These are phyloP conservation scores for Malthinus flaveolus DNA, from an alignment of 2,888 invertebrate genomes.

Conservation along the genomic window DNA sequence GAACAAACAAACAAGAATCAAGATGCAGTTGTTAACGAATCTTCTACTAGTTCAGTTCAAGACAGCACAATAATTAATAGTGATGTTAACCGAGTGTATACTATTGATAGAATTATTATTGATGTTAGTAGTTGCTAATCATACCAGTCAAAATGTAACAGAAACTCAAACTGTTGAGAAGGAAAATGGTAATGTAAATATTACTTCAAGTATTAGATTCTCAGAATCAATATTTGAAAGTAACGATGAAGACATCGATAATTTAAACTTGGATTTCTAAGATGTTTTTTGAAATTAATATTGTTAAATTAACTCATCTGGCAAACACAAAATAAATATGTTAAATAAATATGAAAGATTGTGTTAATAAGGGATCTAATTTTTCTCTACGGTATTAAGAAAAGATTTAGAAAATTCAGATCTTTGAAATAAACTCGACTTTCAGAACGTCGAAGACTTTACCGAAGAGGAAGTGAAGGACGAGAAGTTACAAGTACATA, in stretches of 20 bases:
- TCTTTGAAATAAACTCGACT: too few species aligned
- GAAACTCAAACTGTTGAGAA: not conserved
- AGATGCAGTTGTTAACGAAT: too few species aligned
- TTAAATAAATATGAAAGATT: too few species aligned
- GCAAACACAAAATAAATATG: too few species aligned
- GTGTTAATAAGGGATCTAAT: too few species aligned
- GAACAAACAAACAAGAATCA: not conserved
- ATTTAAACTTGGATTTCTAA: slow-evolving; percentile 53
- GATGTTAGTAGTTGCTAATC: not conserved
- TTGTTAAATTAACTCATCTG: not conserved
- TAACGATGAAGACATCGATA: slow-evolving; percentile 57
- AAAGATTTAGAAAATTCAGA: too few species aligned
- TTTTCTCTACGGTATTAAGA: too few species aligned
- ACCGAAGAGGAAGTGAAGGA: too few species aligned
- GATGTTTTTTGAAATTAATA: not conserved
- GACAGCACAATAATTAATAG: too few species aligned
- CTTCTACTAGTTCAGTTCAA: too few species aligned
- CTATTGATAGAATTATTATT: not conserved
- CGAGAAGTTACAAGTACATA: too few species aligned
- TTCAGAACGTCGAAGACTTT: too few species aligned
- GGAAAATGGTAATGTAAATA: not conserved
- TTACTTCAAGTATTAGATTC: not conserved
- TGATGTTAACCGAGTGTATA: not conserved
- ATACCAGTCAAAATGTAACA: not conserved
- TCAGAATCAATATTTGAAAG: slow-evolving; percentile 55